Evolutionary conservation across 2,888 invertebrate species (phyloP), one percentile per base, ranked within the genome.

Genomic region (Dorcus parallelipipedus): DNA sequence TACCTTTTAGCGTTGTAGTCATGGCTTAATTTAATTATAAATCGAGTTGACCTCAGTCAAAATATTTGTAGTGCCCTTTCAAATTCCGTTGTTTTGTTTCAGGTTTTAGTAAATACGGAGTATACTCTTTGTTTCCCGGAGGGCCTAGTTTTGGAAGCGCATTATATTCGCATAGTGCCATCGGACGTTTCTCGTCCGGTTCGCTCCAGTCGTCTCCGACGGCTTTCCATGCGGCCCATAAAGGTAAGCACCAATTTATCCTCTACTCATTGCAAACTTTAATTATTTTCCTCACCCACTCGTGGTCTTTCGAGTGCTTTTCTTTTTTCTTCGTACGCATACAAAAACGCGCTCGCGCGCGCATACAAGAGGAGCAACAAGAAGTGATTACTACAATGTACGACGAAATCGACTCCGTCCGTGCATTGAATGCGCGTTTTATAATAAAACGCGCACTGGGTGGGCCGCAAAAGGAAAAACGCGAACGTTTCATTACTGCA

Each of bases 61-160:
- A 33, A 33, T 6, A 3, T 33, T 33, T 33, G 26, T 33, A 33
- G 7, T 33, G 6, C 26, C 26, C 6, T 6, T 33, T 33, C 7
- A 33, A 33, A 33, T 33, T 33, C 26, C 1, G 1, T 33, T 3
- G 26, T 48, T 67, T 65, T 66, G 66, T 78, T 77, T 52, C 82
- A 87, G 87, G 86, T 80, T 84, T 85, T 74, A 81, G 83, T 73
- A 84, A 88, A 68, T 88, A 86, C 77, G 88, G 87, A 66, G 82
- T 88, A 64, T 88, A 88, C 76, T 88, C 88, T 67, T 79, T 88
- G 77, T 88, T 88, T 78, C 87, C 85, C 59, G 78, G 76, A 8
- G 73, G 73, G 14, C 74, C 79, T 66, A 78, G 74, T 71, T 79
- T 79, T 59, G 78, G 78, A 49, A 78, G 76, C 61, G 76, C 79